Conservation (phyloP, 1,140 invertebrate genomes). For the Nasonia giraulti region DNA sequence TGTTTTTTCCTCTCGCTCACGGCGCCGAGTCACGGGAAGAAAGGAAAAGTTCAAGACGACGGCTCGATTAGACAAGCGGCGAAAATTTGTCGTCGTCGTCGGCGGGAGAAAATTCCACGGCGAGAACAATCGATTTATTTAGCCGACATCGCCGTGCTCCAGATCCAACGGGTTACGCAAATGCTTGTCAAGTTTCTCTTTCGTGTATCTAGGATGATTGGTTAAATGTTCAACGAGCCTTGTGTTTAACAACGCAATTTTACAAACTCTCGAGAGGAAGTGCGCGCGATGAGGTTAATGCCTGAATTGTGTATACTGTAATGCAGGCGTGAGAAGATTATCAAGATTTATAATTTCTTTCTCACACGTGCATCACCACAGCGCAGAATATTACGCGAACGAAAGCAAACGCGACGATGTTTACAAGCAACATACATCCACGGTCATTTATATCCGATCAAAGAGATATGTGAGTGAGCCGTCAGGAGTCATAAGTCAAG, state of each 20-base stretch:
- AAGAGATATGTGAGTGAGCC: not conserved
- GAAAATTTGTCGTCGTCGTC: not conserved
- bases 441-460: not conserved
- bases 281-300: not conserved
- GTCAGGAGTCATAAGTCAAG: not conserved
- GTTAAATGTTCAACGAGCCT: not conserved
- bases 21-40: not conserved
- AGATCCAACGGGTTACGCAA: not conserved
- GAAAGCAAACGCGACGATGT: no score
- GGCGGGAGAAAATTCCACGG: not conserved
- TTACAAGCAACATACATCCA: not conserved
- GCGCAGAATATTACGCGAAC: no score
- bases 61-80: no score
- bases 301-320: not conserved
- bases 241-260: not conserved
- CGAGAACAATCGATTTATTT: not conserved
- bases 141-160: not conserved
- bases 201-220: not conserved
- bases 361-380: not conserved
- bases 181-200: not conserved
- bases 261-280: not conserved
- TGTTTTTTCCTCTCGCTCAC: not conserved
- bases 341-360: not conserved
- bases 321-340: not conserved
- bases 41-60: not conserved